Evolutionary conservation across 2,113 vertebrate genomes (phyloP).

Genomic region (Seriola quinqueradiata): DNA sequence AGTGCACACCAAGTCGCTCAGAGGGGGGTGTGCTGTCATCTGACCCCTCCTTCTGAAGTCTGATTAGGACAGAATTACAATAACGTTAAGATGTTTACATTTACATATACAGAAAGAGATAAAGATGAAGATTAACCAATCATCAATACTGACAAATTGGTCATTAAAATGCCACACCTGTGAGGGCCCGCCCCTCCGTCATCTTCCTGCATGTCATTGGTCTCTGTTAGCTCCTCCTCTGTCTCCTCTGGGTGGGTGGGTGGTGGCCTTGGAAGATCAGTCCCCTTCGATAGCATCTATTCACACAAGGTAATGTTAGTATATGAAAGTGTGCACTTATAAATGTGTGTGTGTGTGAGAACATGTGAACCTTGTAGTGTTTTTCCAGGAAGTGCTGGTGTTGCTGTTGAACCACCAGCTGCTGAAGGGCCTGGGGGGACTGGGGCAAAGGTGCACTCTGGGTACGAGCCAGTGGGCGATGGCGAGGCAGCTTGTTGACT

Average conservation of each 20-base stretch:
- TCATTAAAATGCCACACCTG: slow-evolving; percentile 42
- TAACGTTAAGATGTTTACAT: neutral
- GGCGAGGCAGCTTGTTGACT: slow-evolving; percentile 91
- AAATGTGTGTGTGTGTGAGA: neutral
- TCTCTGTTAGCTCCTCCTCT: slow-evolving; percentile 80
- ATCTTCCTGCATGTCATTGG: slow-evolving; percentile 81
- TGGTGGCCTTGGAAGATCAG: slow-evolving; percentile 72
- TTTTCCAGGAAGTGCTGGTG: slow-evolving; percentile 95
- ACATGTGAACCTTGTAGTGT: slow-evolving; percentile 79
- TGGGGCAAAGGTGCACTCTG: slow-evolving; percentile 94
- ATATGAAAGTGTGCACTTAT: rapidly evolving
- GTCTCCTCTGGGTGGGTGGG: slow-evolving; percentile 80
- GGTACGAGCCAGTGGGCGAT: slow-evolving; percentile 92
- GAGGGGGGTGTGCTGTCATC: slow-evolving; percentile 64
- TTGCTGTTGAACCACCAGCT: slow-evolving; percentile 94
- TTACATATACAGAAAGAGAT: neutral
- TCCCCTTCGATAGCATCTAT: slow-evolving; percentile 77
- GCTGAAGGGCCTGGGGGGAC: slow-evolving; percentile 95
- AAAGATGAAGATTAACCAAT: neutral
- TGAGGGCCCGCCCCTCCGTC: slow-evolving; percentile 33
- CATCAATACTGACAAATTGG: neutral
- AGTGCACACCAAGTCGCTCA: slow-evolving; percentile 31
- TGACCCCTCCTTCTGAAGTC: slow-evolving; percentile 74
- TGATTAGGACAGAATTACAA: slow-evolving; percentile 23
- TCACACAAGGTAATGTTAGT: neutral